These are phyloP conservation scores for Dipodomys stephensi DNA, from an alignment of 2,113 vertebrate genomes.

Conservation along the genomic window DNA sequence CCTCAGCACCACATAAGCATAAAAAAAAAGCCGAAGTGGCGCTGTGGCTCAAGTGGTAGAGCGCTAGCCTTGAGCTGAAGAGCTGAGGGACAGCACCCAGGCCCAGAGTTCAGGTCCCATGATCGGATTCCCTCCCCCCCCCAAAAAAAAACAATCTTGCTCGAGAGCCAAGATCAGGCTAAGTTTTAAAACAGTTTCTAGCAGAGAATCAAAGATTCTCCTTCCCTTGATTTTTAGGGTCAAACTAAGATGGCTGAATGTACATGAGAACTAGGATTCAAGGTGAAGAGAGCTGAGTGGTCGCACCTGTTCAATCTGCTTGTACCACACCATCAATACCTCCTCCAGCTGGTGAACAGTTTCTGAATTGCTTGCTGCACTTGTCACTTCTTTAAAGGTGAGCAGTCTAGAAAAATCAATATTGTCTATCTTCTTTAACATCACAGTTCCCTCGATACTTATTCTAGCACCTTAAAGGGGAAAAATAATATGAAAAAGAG, in stretches of 20 bases:
- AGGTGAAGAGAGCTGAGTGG: background rate
- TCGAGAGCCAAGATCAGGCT: background rate
- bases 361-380: conserved; percentile 86
- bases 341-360: conserved; percentile 89
- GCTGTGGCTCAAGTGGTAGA: no score
- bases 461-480: conserved; percentile 83
- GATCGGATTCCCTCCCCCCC: no score
- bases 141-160: background rate
- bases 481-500: background rate
- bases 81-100: no score
- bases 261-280: background rate
- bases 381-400: conserved; percentile 86
- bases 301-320: conserved; percentile 90
- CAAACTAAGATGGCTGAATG: background rate
- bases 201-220: background rate
- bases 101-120: no score
- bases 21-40: background rate
- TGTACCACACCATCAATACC: conserved; percentile 90
- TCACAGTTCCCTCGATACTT: conserved; percentile 87
- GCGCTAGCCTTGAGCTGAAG: no score
- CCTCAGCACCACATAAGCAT: background rate
- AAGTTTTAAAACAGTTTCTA: background rate
- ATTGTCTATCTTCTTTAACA: conserved; percentile 85
- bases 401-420: conserved; percentile 87
- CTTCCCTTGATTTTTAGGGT: background rate